These are phyloP conservation scores for Oasisia sp. DNA, from an alignment of 2,888 invertebrate genomes.

Conservation along the genomic window DNA sequence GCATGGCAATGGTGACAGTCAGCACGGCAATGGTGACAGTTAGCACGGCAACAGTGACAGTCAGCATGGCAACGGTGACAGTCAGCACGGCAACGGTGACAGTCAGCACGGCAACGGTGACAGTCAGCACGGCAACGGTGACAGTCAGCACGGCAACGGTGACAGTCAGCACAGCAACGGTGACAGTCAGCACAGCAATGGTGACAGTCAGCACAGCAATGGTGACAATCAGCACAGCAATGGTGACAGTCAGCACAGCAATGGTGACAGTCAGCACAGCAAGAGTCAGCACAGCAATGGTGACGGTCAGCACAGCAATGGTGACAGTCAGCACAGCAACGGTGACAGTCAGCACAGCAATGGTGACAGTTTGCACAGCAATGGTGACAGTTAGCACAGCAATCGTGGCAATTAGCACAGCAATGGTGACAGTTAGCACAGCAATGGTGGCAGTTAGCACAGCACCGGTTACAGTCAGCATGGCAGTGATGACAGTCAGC, in stretches of 20 bases:
- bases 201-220: conserved; percentile 20
- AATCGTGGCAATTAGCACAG: too few relatives aligned
- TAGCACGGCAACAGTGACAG: neutral
- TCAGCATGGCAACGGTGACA: neutral
- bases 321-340: neutral
- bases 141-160: neutral
- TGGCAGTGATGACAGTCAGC: too few relatives aligned
- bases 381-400: neutral
- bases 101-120: neutral
- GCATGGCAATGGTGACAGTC: neutral
- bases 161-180: neutral
- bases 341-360: neutral
- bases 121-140: neutral
- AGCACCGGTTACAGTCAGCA: too few relatives aligned
- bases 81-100: conserved; percentile 18
- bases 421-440: too few relatives aligned
- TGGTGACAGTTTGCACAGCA: neutral
- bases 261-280: neutral
- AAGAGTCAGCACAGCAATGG: neutral
- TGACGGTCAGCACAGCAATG: neutral
- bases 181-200: neutral
- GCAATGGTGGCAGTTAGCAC: neutral
- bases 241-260: neutral
- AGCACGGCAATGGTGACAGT: neutral
- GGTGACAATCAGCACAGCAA: neutral